Evolutionary conservation across 53 echinoderm and acorn worm genomes (phyloP), one percentile per base, ranked within the genome.

Genomic region (Crossaster papposus): DNA sequence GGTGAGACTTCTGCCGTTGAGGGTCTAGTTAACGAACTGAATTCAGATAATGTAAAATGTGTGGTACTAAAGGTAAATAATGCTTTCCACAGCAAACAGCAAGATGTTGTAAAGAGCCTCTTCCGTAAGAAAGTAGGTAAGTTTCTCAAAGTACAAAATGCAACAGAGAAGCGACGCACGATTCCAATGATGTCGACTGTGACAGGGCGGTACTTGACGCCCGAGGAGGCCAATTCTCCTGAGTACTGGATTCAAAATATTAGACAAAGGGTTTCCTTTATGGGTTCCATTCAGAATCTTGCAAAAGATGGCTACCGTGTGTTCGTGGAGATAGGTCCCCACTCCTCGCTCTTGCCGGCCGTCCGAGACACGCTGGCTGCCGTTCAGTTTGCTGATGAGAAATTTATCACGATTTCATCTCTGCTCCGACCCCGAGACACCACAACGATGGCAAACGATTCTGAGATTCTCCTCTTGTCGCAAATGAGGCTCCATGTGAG

Each of bases 181-280:
- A 36, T 90, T 52, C 90, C 90, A 22, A 93, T 93, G 93, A 90
- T 93, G 93, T 93, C 93, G 2, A 86, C 93, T 10, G 93, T 93
- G 1, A 93, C 93, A 13, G 74, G 86, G 14, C 75, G 75, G 29
- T 93, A 90, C 36, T 37, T 93, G 34, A 90, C 93, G 5, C 20
- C 32, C 0, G 63, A 90, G 63, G 93, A 90, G 34, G 93, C 87
- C 14, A 74, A 72, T 55, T 64, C 80, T 30, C 86, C 90, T 33
- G 85, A 90, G 26, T 93, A 93, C 82, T 93, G 93, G 93, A 90
- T 84, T 70, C 79, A 50, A 22, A 93, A 93, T 31, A 77, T 90
- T 17, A 80, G 93, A 22, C 87, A 82, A 44, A 72, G 81, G 36
- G 93, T 93, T 37, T 55, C 73, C 32, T 93, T 93, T 81, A 90